Base-by-base conservation (phyloP, 2,797 vertebrate genomes). In the Simalia tracyae region DNA sequence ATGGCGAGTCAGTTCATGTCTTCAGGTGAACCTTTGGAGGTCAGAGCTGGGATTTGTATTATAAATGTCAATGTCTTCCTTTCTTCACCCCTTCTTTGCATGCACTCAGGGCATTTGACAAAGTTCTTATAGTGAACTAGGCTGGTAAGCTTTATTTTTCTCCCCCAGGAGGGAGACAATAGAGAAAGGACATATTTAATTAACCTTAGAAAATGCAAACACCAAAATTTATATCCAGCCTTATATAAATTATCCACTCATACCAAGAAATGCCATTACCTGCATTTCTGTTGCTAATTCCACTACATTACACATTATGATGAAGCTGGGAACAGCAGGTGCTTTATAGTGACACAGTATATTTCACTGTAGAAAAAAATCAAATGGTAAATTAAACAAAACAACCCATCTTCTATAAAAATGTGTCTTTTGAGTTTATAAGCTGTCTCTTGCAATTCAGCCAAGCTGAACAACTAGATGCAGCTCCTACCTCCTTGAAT, bases 261-360 rank as follows among this genome's bases (percentile, higher is more conserved):
- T 8, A 60, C 84, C 63, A 0, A 50, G 85, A 91, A 14, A 86
- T 24, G 60, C 11, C 84, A 92, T 88, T 94, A 92, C 81, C 93
- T 31, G 10, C n/a, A 87, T 72, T 59, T 92, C 85, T 87, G 24
- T 90, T 93, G 87, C 50, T 94, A 92, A 93, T 84, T 94, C 85
- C 31, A 50, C 46, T 3, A 31, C 19, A 24, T 88, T 87, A 88
- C 11, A 93, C 56, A 88, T 91, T 68, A 60, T 0, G 1, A 87
- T 54, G 92, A 89, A 84, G 84, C 85, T 2, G 54, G 87, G 88
- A 95, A 93, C 24, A 95, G 66, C 42, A 93, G 93, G 86, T 64
- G 68, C 26, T 91, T 93, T 90, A 90, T 36, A 89, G 36, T 92
- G 0, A 24, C 15, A 64, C 36, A 86, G 72, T 90, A 76, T 72